Evolutionary conservation across 2,888 invertebrate genomes (phyloP), one percentile per base, ranked within the genome.

Genomic region (Oscheius sp.): DNA sequence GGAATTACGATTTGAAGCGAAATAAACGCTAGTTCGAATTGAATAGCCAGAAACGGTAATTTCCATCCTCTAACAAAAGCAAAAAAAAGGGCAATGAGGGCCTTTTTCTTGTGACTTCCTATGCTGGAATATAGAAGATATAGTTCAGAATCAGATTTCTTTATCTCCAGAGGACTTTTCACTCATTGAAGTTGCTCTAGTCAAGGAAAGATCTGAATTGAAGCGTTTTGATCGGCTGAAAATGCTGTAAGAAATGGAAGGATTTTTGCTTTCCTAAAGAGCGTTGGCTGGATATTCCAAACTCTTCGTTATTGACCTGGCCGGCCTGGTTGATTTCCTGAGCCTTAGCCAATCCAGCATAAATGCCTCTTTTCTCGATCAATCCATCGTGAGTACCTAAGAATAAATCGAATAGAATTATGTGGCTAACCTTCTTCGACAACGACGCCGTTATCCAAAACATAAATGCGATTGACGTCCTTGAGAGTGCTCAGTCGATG

Each of bases 401-500:
- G 31, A 23, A 52, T 25, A 34, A 12, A 34, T 34, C 12, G 37
- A 34, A 6, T 34, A 34, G 12, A 34, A 34, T 34, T 12, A 6
- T 34, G 37, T 27, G 1, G 25, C 29, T 12, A 29, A 52, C 52
- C 52, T 10, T 52, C 3, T 27, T 52, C 52, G 8, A 52, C 39
- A 20, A 72, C 37, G 8, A 8, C 10, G 20, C 78, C 79, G 31
- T 75, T 58, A 23, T 80, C 74, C 37, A 80, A 58, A 0, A 80
- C 76, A 45, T 75, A 71, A 17, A 80, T 78, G 25, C 58, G 33
- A 27, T 76, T 71, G 2, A 76, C 75, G 66, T 76, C 65, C 39
- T 74, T 71, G 12, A 84, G 53, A 23, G 82, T 81, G 61, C 80
- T 81, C 61, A 84, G 52, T 31, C 80, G 65, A 69, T 81, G 81